Base-by-base conservation (phyloP, 2,888 invertebrate species). In the Tetragnatha montana region DNA sequence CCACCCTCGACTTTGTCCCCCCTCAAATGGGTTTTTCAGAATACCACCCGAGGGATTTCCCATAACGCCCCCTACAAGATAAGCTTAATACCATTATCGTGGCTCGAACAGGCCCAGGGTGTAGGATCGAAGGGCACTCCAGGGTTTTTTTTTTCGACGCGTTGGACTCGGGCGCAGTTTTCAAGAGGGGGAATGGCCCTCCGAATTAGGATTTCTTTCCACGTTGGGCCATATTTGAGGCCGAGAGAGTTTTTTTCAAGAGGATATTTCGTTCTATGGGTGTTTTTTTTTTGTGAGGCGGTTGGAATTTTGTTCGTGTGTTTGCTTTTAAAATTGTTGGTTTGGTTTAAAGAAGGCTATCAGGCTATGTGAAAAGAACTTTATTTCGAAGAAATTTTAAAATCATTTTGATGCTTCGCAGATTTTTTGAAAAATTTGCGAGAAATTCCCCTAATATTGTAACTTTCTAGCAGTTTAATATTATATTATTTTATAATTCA, bases 51-150 rank as follows among this genome's bases (percentile, higher is more conserved):
- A 22, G 60, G 75, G 83, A 83, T 83, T 83, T 83, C 22, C 73
- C 51, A 68, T 17, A 69, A 83, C 60, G 75, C 83, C 83, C 83
- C 68, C 60, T 50, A 68, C 73, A 83, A 83, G 83, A 83, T 83
- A 83, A 83, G 83, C 83, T 50, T 75, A 83, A 83, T 83, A 68
- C 83, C 83, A 83, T 83, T 83, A 83, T 83, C 83, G 68, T 35
- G 47, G 21, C 14, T 7, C n/a, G n/a, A 19, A 22, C 83, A 83
- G 83, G 14, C 75, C 22, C 35, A n/a, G 68, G 60, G 47, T 68
- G 68, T 68, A 35, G 35, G 68, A 83, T 75, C 68, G 47, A 60
- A 83, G 47, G 60, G 75, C 75, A 51, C 74, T 83, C 75, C 68
- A 19, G 83, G 68, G 83, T 35, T 47, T 75, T 60, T 51, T 51